Evolutionary conservation across 2,797 vertebrate species (phyloP), one percentile per base, ranked within the genome.

Genomic region (Rachycentron canadum): DNA sequence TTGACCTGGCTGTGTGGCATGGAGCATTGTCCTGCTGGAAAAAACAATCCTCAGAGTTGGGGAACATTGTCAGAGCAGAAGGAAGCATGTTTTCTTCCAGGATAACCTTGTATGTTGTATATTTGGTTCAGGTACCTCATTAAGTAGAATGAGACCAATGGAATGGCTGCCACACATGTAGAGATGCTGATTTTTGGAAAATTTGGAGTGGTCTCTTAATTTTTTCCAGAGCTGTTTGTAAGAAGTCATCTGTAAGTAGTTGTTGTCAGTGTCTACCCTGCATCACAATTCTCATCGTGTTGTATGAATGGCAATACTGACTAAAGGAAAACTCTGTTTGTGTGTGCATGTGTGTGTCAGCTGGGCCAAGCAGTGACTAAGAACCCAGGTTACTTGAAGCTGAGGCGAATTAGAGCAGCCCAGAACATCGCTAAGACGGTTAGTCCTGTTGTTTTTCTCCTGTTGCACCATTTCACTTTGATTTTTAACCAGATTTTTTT

Each of bases 391-490:
- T 99, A 99, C 84, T 95, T 98, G 91, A 98, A 98, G 74, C 94
- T 99, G 41, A 94, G 97, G 11, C 94, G 95, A 85, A 99, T 99
- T 83, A 93, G 97, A 78, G 97, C 97, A 0, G 97, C 97, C 19
- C 97, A 98, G 77, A 96, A 93, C 91, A 98, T 98, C 45, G 96
- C 97, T 56, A 98, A 98, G 91, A 97, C 96, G 86, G 97, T 98
- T 66, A 56, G 83, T 84, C 2, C 8, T 8, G 6, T 3, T 36
- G 11, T 50, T 70, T 6, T 16, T 64, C 3, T 60, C 6, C 28
- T 32, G 9, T 26, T 9, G 3, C 1, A 17, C 9, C 14, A 6
- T 40, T 36, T 47, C 47, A 36, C 52, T 41, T 11, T 47, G 3
- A 13, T 19, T 23, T 5, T 50, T 13, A 50, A 50, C 49, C 23